Evolutionary conservation across 2,888 invertebrate genomes (phyloP), one percentile per base, ranked within the genome.

Genomic region (Limulus polyphemus): DNA sequence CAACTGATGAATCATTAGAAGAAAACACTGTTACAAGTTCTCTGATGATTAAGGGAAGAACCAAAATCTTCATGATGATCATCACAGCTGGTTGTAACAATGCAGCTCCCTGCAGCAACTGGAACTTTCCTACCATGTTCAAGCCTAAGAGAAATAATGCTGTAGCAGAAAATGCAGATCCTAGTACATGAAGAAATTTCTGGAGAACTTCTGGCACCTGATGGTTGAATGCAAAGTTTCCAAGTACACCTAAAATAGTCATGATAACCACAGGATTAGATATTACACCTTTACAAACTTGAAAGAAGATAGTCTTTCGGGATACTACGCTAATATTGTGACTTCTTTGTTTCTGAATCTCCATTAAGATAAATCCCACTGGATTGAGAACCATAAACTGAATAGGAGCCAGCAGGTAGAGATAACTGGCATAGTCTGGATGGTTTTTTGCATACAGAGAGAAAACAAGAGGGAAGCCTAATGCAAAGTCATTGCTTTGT

Each of bases 401-500:
- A 74, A 95, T 91, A 1, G 97, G 97, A 11, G 94, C 92, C 82
- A 95, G 85, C 58, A 97, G 80, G 75, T 95, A 97, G 56, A 97
- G 79, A 75, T 94, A 97, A 1, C 86, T 82, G 0, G 90, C 84
- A 79, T 90, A 95, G 72, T 94, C 90, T 0, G 92, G 90, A 79
- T 95, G 93, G 9, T 84, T 83, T 63, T 84, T 82, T 68, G 83
- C 80, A 76, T 95, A 97, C 17, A 97, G 80, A 32, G 94, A 92
- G 72, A 83, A 82, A 60, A 94, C 90, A 90, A 79, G 69, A 79
- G 97, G 95, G 78, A 87, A 93, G 65, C 95, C 95, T 70, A 97
- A 83, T 17, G 97, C 95, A 79, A 97, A 95, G 77, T 97, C 97
- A 81, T 97, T 97, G 75, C 93, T 94, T 75, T 95, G 95, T 0